Evolutionary conservation across 2,113 vertebrate species (phyloP), one percentile per base, ranked within the genome.

Genomic region (Pituophis catenifer): DNA sequence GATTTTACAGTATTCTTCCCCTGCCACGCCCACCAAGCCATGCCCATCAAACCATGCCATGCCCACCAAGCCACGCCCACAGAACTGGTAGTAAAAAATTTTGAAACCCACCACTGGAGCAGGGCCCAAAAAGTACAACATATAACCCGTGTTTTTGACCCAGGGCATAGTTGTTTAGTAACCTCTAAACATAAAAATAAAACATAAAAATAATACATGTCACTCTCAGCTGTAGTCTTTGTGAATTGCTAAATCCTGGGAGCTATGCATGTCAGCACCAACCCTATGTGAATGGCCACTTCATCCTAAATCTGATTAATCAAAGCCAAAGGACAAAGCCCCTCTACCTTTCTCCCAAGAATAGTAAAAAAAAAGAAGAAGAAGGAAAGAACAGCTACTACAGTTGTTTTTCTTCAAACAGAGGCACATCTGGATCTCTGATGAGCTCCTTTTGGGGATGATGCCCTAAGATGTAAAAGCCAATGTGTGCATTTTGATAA

Each of bases 151-250:
- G 29, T 44, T 81, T 81, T 21, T 21, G 75, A 81, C 75, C 11
- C 12, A 62, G n/a, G 2, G 10, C 85, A 11, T 48, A 38, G 23
- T 44, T 65, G 23, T 62, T 62, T 50, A 65, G 26, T 65, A 54
- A 86, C 48, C 48, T 29, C 21, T 15, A 48, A 38, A 48, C 29
- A 48, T 48, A n/a, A 5, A 59, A 85, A 38, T 48, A 0, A 48
- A 38, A 48, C 29, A 44, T 44, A n/a, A 5, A 59, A 85, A 38
- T 48, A 62, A 19, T 19, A 57, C 75, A 91, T 53, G 88, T 57
- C 94, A 93, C 48, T 0, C 9, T 52, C 62, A 94, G 58, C 62
- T 96, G 92, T 54, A 87, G 48, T 52, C 90, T 90, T 93, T 62
- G 33, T 7, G 53, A 90, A 87, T 86, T 90, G 55, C 26, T 70